Conservation (phyloP, 2,797 vertebrate genomes). For the Pristis pectinata region DNA sequence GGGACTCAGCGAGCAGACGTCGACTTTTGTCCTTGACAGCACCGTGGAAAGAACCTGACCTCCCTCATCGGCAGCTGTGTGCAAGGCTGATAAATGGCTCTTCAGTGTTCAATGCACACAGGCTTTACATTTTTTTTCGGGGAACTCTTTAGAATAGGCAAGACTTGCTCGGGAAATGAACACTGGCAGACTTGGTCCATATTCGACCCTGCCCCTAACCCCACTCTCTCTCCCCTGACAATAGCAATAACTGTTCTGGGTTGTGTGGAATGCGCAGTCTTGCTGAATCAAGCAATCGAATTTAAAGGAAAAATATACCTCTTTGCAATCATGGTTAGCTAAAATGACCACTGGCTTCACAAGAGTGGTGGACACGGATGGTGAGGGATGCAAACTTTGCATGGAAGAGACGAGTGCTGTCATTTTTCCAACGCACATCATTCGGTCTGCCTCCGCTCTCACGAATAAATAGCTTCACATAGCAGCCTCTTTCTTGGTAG, state of each 20-base stretch:
- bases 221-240: neutral
- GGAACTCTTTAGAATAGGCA: neutral
- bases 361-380: neutral
- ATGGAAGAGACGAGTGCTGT: neutral
- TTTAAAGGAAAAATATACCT: neutral
- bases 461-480: neutral
- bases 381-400: neutral
- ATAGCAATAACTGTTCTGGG: neutral
- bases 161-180: neutral
- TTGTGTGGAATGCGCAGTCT: neutral
- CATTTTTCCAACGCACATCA: neutral
- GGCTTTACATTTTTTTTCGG: neutral
- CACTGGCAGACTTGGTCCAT: neutral
- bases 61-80: neutral
- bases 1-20: neutral
- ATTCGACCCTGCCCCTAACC: neutral
- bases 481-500: constrained; percentile 34
- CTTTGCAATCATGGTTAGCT: neutral
- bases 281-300: neutral
- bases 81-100: neutral
- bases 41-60: neutral
- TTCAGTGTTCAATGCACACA: neutral
- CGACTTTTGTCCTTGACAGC: neutral
- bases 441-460: neutral
- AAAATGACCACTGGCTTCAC: neutral